These are phyloP conservation scores for Agriotes lineatus DNA, from an alignment of 2,888 invertebrate species.

Conservation along the genomic window DNA sequence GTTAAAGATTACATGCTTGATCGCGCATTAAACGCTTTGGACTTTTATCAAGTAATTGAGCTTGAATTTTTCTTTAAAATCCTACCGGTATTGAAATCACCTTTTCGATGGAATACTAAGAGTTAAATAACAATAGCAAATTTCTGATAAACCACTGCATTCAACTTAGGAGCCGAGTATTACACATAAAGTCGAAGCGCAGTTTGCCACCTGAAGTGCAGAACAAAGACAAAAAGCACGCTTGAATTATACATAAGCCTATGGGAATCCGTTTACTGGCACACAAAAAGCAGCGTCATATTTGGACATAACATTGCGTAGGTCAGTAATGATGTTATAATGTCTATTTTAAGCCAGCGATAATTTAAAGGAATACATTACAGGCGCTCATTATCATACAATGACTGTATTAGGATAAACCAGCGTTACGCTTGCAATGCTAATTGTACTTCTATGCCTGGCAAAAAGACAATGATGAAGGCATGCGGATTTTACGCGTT, in stretches of 20 bases:
- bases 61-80: too few species aligned
- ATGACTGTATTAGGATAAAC: constrained; percentile 20
- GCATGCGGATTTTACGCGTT: constrained; percentile 8
- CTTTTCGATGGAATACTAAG: too few species aligned
- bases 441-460: not conserved
- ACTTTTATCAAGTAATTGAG: too few species aligned
- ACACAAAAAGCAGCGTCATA: not conserved
- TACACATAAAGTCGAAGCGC: too few species aligned
- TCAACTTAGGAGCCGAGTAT: too few species aligned
- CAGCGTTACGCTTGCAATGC: not conserved
- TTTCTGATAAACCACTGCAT: too few species aligned
- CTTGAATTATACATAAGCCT: constrained; percentile 1
- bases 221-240: not conserved
- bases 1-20: too few species aligned
- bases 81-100: too few species aligned
- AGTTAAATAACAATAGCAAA: too few species aligned
- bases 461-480: constrained; percentile 19
- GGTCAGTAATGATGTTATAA: constrained; percentile 19
- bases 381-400: constrained; percentile 21
- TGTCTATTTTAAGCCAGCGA: constrained; percentile 11
- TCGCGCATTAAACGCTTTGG: too few species aligned
- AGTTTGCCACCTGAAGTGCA: not conserved
- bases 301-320: constrained; percentile 13
- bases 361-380: constrained; percentile 9
- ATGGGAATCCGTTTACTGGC: constrained; percentile 8